Evolutionary conservation across 2,797 vertebrate species (phyloP).

Genomic region (Pitangus sulphuratus): DNA sequence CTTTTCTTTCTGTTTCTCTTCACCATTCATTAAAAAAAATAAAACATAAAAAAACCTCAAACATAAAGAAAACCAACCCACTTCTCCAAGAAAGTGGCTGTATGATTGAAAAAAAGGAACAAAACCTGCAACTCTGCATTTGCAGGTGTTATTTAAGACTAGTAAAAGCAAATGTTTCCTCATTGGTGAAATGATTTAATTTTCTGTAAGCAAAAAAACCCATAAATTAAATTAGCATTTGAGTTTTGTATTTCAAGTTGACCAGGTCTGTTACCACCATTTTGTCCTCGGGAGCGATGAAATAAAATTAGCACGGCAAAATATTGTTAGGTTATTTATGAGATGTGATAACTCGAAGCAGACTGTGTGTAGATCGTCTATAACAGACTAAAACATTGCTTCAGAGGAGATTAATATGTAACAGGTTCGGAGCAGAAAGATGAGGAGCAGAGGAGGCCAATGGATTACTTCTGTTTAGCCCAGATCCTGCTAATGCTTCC

Average conservation of each 20-base stretch:
- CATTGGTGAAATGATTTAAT: constrained; percentile 43
- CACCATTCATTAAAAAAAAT: neutral
- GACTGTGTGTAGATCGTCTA: neutral
- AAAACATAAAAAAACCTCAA: neutral
- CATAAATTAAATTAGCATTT: constrained; percentile 15
- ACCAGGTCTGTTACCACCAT: neutral
- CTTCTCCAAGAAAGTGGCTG: neutral
- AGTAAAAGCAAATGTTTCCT: constrained; percentile 33
- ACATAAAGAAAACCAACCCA: neutral
- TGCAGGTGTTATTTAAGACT: constrained; percentile 40
- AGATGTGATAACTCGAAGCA: constrained; percentile 43
- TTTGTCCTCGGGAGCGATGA: constrained; percentile 18
- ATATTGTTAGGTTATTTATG: constrained; percentile 36
- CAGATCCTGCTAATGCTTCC: neutral
- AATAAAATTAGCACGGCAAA: constrained; percentile 49
- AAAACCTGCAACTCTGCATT: neutral
- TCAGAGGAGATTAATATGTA: neutral
- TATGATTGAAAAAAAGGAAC: neutral
- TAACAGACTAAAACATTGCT: neutral
- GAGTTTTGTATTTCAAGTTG: constrained; percentile 17
- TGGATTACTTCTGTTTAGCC: neutral
- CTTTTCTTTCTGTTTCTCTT: constrained; percentile 51
- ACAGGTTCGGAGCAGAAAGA: neutral
- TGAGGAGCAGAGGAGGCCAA: neutral
- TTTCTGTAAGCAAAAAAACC: constrained; percentile 23